phyloP scores from a whole-genome alignment of 2,113 vertebrate genomes.

The Thalassoma bifasciatum region DNA sequence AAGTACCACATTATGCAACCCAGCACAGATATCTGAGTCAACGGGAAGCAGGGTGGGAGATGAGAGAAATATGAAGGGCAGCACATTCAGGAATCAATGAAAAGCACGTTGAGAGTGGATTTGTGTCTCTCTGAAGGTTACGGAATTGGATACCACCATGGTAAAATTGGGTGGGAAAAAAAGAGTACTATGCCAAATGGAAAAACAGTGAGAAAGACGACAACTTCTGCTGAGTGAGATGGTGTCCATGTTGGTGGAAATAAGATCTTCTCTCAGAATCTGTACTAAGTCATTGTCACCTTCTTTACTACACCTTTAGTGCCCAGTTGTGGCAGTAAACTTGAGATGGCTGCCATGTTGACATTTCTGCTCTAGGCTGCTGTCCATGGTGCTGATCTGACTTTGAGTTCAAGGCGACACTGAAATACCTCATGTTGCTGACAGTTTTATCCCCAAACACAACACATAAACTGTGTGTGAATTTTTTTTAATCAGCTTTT shows the following conservation, averaged over 20 bases:
- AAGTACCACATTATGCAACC: slow-evolving; percentile 18
- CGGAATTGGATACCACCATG: too few species aligned
- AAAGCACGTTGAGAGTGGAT: not conserved
- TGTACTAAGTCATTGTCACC: too few species aligned
- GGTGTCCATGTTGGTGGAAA: too few species aligned
- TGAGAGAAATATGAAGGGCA: slow-evolving; percentile 27
- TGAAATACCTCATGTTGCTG: not conserved
- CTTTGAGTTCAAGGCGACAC: slow-evolving; percentile 2
- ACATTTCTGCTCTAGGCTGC: slow-evolving; percentile 13
- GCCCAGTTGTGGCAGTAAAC: not conserved
- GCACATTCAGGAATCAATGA: slow-evolving; percentile 41
- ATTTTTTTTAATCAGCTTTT: not conserved
- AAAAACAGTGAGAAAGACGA: too few species aligned
- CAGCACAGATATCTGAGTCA: slow-evolving; percentile 28
- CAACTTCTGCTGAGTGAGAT: too few species aligned
- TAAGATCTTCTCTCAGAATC: too few species aligned
- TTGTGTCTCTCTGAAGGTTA: too few species aligned
- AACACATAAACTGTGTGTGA: not conserved
- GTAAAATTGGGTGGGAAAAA: too few species aligned
- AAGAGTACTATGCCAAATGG: too few species aligned
- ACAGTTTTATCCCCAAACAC: not conserved
- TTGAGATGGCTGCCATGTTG: not conserved
- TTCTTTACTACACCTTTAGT: not conserved
- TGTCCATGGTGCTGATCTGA: slow-evolving; percentile 41
- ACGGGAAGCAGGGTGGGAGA: slow-evolving; percentile 25